These are phyloP conservation scores for Monoplex corrugatus DNA, from an alignment of 2,888 invertebrate species.

Conservation along the genomic window DNA sequence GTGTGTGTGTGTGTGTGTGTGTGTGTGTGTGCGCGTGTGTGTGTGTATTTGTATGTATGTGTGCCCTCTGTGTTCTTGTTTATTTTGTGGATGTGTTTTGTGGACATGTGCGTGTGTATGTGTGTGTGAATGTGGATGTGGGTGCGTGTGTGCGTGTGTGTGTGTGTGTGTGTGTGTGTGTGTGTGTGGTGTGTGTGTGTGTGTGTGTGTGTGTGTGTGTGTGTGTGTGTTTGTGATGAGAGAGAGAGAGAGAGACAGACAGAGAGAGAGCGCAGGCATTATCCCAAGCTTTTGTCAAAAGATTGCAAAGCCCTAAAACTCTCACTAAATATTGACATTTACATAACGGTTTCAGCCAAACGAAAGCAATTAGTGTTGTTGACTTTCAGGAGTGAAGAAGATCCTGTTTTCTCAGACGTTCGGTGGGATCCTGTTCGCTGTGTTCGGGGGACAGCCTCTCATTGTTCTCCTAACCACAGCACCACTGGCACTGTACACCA, in stretches of 20 bases:
- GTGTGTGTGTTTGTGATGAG: too few relatives aligned
- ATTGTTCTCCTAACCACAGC: conserved; percentile 85
- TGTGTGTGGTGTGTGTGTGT: too few relatives aligned
- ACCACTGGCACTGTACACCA: conserved; percentile 85
- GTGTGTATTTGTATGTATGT: not conserved
- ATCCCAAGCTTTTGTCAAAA: too few relatives aligned
- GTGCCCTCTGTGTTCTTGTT: not conserved
- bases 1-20: not conserved
- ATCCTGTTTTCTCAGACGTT: conserved; percentile 84
- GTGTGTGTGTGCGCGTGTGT: not conserved
- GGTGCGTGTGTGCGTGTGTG: not conserved
- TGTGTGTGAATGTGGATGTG: not conserved
- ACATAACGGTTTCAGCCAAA: too few relatives aligned
- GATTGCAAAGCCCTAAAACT: too few relatives aligned
- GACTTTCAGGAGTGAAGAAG: conserved; percentile 83
- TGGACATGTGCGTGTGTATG: conserved; percentile 11
- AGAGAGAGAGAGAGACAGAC: too few relatives aligned
- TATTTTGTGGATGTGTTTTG: not conserved
- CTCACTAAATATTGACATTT: too few relatives aligned
- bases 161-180: conserved; percentile 12
- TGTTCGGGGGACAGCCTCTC: conserved; percentile 85
- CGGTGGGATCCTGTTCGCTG: conserved; percentile 84
- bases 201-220: conserved; percentile 4
- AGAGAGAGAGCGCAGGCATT: too few relatives aligned
- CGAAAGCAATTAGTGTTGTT: too few relatives aligned